Evolutionary conservation across 2,797 vertebrate species (phyloP), one percentile per base, ranked within the genome.

Genomic region (Sandelia bainsii): DNA sequence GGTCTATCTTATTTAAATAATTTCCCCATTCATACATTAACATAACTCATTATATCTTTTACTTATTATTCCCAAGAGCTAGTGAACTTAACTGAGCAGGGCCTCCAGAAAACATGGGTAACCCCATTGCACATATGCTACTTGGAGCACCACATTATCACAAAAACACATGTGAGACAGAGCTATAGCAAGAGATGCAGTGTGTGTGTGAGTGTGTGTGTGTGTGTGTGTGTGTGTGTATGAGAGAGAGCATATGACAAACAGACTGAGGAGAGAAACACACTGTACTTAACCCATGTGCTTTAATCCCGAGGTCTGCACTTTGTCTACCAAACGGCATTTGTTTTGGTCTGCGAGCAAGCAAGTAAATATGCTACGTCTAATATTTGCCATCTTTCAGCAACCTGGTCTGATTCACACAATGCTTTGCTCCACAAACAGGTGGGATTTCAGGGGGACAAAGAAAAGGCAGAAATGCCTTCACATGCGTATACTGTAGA

Each of bases 91-190:
- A 73, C 27, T 0, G 48, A 72, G 27, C 42, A 5, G 5, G 4
- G 39, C 29, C 32, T 34, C 3, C 39, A 50, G 32, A 58, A 75
- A 57, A 58, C 40, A 25, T 19, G 19, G 34, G 50, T 62, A 45
- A 59, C 63, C 42, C 44, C 49, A 72, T 52, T 8, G 16, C 32
- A 52, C 27, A 68, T n/a, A 46, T 48, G 52, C 77, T 75, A 66
- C 74, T 71, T 75, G 51, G 29, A 48, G 50, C 50, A 27, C 49
- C 22, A 4, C 60, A 52, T 80, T 66, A 86, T 74, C 60, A 56
- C 69, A 76, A 74, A 85, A 88, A 86, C 75, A 82, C 57, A 75
- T 82, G 83, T 67, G 63, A 75, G 27, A 20, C 22, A 45, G 46
- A 22, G 60, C 48, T 69, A 34, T 20, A 37, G 50, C 8, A 7